Evolutionary conservation across 2,113 vertebrate genomes (phyloP).

Genomic region (Campylomormyrus numenius): DNA sequence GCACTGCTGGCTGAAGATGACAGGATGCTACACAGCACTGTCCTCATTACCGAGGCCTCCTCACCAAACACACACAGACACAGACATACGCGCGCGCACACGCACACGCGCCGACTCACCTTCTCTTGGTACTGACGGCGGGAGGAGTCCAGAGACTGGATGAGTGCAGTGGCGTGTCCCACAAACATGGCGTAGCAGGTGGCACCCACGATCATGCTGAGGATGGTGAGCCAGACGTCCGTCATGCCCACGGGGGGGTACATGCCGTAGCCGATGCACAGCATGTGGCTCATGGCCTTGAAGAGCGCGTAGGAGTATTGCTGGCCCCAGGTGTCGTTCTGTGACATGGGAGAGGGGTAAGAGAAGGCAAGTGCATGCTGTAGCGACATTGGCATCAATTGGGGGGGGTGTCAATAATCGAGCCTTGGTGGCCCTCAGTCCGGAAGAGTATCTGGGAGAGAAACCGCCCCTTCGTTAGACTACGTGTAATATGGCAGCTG

Average conservation of each 20-base stretch:
- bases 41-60: slow-evolving; percentile 60
- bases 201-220: slow-evolving; percentile 97
- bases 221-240: slow-evolving; percentile 97
- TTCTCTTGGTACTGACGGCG: slow-evolving; percentile 97
- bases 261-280: slow-evolving; percentile 94
- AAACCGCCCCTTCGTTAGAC: not conserved
- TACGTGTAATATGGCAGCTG: not conserved
- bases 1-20: not conserved
- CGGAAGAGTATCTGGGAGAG: not conserved
- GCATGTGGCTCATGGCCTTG: slow-evolving; percentile 99
- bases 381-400: not conserved
- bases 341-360: slow-evolving; percentile 73
- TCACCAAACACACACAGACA: not conserved
- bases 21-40: slow-evolving; percentile 64
- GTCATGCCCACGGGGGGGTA: slow-evolving; percentile 91
- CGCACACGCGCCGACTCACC: slow-evolving; percentile 58
- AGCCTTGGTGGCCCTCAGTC: not conserved
- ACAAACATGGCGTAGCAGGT: slow-evolving; percentile 99
- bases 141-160: slow-evolving; percentile 96
- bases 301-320: slow-evolving; percentile 96
- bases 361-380: slow-evolving; percentile 19
- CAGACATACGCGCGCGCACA: not conserved
- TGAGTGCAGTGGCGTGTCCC: slow-evolving; percentile 93
- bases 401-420: not conserved
- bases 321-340: slow-evolving; percentile 97